Base-by-base conservation (phyloP, 2,888 invertebrate genomes). In the Empis livida region DNA sequence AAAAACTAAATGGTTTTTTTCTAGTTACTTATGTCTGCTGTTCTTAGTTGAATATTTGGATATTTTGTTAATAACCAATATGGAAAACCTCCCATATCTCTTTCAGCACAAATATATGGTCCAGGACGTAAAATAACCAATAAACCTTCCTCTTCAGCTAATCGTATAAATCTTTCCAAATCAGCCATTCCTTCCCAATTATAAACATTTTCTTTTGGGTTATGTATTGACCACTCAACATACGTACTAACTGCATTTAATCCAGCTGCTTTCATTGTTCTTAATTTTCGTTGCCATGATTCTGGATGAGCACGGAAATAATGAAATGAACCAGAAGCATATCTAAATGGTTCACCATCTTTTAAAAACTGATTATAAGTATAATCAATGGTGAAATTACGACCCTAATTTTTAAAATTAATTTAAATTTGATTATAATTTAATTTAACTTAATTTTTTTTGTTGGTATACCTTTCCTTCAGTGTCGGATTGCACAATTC, bases 41-140 rank as follows among this genome's bases (percentile, higher is more conserved):
- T 75, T 47, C 87, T 74, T 10, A 86, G 63, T 55, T 69, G 71
- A 52, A 85, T 83, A 14, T 73, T 67, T 0, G 82, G 79, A 59
- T 75, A 78, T 62, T 80, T 79, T 3, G 62, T 62, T 11, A 85
- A 67, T 39, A 87, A 65, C 87, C 87, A 87, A 53, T 80, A 80
- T 1, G 87, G 87, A 23, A 87, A 71, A 6, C 89, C 89, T 13
- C 88, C 88, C 70, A 78, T 67, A 56, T 94, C 93, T 68, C 91
- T 80, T 71, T 95, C 94, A 13, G 86, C 90, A 65, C 91, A 91
- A 56, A 94, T 92, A 59, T 90, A 95, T 0, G 94, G 94, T 0
- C 94, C 94, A 0, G 89, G 82, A 23, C 94, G 72, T 2, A 94
- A 68, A 43, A 93, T 76, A 1, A 91, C 89, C 20, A 82, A 68